Evolutionary conservation across 2,797 vertebrate species (phyloP).

Genomic region (Nyctibius grandis): DNA sequence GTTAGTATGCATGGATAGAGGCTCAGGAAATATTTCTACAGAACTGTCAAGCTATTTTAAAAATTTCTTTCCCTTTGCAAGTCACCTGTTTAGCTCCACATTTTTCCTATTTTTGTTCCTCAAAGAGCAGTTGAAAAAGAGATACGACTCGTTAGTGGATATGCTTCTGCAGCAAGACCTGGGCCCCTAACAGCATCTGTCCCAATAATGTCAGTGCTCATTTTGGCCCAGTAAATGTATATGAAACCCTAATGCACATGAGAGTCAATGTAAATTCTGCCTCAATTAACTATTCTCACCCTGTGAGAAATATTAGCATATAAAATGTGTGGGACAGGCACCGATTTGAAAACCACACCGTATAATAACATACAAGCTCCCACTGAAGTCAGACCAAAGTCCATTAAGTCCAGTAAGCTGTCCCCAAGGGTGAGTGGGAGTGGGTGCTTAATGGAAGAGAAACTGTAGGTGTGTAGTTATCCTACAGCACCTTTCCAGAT

Average conservation of each 20-base stretch:
- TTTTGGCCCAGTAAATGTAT: neutral
- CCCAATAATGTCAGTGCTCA: neutral
- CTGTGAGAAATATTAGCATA: neutral
- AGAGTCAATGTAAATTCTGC: neutral
- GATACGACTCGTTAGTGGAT: neutral
- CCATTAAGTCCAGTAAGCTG: neutral
- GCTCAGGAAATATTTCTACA: neutral
- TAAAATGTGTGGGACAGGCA: neutral
- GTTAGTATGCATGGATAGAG: accelerated
- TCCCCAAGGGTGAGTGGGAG: neutral
- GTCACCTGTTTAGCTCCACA: neutral
- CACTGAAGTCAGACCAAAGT: neutral
- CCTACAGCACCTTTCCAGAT: neutral
- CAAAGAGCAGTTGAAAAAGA: neutral
- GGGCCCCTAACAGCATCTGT: neutral
- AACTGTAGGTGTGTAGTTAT: neutral
- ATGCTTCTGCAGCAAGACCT: neutral
- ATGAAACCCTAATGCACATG: neutral
- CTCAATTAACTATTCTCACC: neutral
- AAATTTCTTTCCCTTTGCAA: neutral
- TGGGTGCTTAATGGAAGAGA: neutral
- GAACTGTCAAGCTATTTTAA: neutral
- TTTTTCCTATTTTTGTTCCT: neutral
- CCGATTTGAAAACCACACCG: neutral
- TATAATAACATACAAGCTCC: neutral